Base-by-base conservation (phyloP, 2,797 vertebrate species). In the Fistularia tabacaria region DNA sequence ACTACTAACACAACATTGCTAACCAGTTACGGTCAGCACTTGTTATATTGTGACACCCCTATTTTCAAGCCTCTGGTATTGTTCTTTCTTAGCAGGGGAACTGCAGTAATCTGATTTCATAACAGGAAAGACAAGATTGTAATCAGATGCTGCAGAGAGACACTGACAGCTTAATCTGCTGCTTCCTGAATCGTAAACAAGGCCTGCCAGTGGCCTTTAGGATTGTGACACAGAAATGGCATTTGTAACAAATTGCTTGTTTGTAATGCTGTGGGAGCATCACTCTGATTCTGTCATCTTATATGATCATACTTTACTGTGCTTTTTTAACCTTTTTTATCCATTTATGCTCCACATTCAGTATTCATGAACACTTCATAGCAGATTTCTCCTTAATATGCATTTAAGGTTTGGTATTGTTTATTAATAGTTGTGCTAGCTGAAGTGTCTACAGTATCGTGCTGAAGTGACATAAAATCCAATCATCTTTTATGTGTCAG, bases 31-130 rank as follows among this genome's bases (percentile, higher is more conserved):
- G 25, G 36, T 13, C 2, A n/a, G 7, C 8, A 8, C 44, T 36
- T 45, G 43, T 43, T 37, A 41, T n/a, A 36, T 6, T 5, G 36
- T 44, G 2, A 59, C 62, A 71, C 51, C 47, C 25, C 49, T 61
- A 51, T 54, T 84, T 57, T 75, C 51, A 71, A 73, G 59, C 56
- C 76, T 59, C 43, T 39, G 58, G 59, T 69, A 76, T 81, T 83
- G 72, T 75, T 81, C 75, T 84, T 59, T 81, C 76, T 54, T 65
- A 52, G 64, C 63, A 53, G 61, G 69, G 59, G 59, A 66, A 13
- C 38, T 69, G 51, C 59, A 49, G 54, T 88, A 85, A 89, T 87
- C 84, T 89, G 80, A 88, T 89, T 90, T 90, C 74, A 84, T 88
- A 89, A 89, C 79, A 76, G 77, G 66, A 77, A 85, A 83, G 75